These are phyloP conservation scores for Diorhabda elongata DNA, from an alignment of 1,140 invertebrate genomes.

Conservation along the genomic window DNA sequence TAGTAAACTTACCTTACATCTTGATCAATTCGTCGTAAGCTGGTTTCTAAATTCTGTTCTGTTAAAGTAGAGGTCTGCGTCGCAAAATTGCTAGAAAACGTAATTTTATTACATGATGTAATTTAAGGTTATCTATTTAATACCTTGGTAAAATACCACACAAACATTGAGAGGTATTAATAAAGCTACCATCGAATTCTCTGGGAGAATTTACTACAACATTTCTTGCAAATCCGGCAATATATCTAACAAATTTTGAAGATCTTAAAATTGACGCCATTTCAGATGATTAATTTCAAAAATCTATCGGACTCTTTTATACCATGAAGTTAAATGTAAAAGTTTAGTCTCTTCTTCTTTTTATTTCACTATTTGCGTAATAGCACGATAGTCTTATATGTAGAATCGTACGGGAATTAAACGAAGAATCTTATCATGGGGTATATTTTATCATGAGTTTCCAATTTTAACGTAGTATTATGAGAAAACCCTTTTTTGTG, in stretches of 20 bases:
- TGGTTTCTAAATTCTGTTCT: constrained; percentile 57
- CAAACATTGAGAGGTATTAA: constrained; percentile 49
- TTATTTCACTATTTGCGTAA: no score
- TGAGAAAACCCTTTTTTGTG: no score
- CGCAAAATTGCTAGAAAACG: constrained; percentile 38
- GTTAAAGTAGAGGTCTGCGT: constrained; percentile 46
- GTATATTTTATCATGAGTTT: no score
- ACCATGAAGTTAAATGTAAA: no score
- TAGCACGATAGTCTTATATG: no score
- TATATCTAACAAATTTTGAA: constrained; percentile 65
- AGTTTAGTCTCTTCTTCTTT: no score
- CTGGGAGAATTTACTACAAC: constrained; percentile 57
- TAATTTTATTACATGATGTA: constrained; percentile 10
- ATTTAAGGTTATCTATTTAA: constrained; percentile 23
- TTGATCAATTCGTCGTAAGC: constrained; percentile 61
- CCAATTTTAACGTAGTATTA: no score
- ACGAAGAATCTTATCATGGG: no score
- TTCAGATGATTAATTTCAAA: background rate
- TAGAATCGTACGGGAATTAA: no score
- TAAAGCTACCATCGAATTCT: constrained; percentile 50
- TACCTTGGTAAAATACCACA: constrained; percentile 51
- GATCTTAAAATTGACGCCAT: constrained; percentile 65
- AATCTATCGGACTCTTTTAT: no score
- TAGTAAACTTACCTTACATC: constrained; percentile 52
- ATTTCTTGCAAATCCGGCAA: constrained; percentile 62